Evolutionary conservation across 2,113 vertebrate genomes (phyloP).

Genomic region (Natator depressus): DNA sequence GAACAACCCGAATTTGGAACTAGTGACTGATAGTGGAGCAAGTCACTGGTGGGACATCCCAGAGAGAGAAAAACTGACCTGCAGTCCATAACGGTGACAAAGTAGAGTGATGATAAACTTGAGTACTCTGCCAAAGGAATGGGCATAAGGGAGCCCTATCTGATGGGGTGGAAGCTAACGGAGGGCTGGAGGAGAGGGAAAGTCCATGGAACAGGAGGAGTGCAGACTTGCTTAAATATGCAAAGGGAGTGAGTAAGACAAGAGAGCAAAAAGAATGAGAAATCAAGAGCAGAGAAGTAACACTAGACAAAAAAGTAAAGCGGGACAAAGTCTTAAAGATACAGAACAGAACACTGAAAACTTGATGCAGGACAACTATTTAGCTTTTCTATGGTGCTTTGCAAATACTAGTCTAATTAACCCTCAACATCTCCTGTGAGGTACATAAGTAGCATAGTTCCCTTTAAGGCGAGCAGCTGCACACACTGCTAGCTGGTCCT

Average conservation of each 20-base stretch:
- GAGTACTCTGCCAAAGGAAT: not conserved
- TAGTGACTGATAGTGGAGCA: not conserved
- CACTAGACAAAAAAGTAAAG: not conserved
- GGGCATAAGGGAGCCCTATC: not conserved
- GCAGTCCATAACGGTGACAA: not conserved
- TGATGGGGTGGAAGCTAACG: not conserved
- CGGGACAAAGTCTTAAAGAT: not conserved
- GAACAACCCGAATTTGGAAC: not conserved
- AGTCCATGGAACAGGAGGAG: not conserved
- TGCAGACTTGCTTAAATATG: not conserved
- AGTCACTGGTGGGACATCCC: not conserved
- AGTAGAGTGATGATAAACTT: not conserved
- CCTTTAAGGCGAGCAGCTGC: not conserved
- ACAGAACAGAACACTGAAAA: not conserved
- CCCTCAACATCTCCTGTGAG: not conserved
- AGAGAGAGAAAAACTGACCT: not conserved
- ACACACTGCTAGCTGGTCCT: not conserved
- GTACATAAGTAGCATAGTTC: not conserved
- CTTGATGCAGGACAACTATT: not conserved
- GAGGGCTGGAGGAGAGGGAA: not conserved
- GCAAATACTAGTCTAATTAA: not conserved
- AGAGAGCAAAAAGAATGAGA: not conserved
- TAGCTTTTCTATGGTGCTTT: not conserved
- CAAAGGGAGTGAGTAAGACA: not conserved
- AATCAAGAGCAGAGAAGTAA: not conserved